A percentile compares a stretch with the other conserved stretches of the same genome.
phyloP scores from a whole-genome alignment of 2,888 invertebrate genomes.

The Acholoe squamosa region DNA sequence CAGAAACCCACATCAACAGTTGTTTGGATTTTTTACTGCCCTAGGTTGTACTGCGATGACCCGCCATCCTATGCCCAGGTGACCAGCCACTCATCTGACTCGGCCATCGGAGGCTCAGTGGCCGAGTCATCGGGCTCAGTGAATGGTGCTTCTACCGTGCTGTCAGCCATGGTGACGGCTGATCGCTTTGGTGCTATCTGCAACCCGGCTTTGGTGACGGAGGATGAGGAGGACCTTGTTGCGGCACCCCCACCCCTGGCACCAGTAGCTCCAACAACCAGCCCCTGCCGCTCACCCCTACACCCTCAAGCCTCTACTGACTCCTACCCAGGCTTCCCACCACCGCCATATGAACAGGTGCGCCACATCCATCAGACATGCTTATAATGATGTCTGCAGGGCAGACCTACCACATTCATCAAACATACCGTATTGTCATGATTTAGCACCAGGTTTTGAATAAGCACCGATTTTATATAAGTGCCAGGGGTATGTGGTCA shows the following conservation, averaged over 20 bases:
- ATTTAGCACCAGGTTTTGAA: too few species aligned
- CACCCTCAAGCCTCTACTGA: constrained; percentile 30
- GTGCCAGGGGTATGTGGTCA: too few species aligned
- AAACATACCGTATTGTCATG: neutral
- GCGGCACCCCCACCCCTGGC: neutral
- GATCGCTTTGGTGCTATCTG: constrained; percentile 56
- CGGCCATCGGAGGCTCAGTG: constrained; percentile 1
- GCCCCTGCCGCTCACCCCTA: neutral
- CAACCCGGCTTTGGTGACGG: constrained; percentile 63
- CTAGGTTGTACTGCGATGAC: constrained; percentile 62
- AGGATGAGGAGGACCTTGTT: constrained; percentile 40
- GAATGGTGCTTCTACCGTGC: constrained; percentile 7
- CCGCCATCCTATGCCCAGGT: constrained; percentile 62
- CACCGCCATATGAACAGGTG: constrained; percentile 65
- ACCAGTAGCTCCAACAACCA: neutral
- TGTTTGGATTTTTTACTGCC: constrained; percentile 40
- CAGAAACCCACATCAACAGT: constrained; percentile 34
- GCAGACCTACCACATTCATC: neutral
- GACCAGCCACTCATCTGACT: constrained; percentile 52
- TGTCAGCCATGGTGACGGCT: neutral
- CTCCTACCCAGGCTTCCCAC: constrained; percentile 58
- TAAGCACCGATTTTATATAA: too few species aligned
- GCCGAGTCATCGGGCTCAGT: neutral
- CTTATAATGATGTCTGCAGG: neutral
- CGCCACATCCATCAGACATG: constrained; percentile 58